Base-by-base conservation (phyloP, 2,888 invertebrate genomes). In the Magallana nippona region DNA sequence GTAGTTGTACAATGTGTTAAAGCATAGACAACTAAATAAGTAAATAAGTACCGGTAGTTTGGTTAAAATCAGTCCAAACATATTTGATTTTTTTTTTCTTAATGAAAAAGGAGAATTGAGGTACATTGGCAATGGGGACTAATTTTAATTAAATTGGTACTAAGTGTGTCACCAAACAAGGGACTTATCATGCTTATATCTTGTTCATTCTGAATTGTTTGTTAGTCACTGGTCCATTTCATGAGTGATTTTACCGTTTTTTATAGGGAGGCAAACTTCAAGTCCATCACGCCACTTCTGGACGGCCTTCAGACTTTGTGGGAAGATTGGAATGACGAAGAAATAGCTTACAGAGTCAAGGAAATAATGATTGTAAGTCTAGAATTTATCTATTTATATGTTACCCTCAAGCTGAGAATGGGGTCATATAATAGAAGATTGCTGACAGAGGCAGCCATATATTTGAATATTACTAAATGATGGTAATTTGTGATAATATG, bases 271-370 rank as follows among this genome's bases (percentile, higher is more conserved):
- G 89, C 90, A 19, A 87, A 87, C 19, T 88, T 92, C 32, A 86
- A 85, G 0, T 86, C 90, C 17, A 90, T 93, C 60, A 91, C 89
- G 8, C 92, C 92, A 13, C 62, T 92, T 79, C 85, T 93, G 78
- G 89, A 89, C 55, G 91, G 92, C 0, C 82, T 93, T 27, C 83
- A 87, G 82, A 89, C 91, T 15, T 84, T 93, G 78, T 89, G 90
- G 88, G 83, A 88, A 10, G 58, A 88, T 11, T 93, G 92, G 92
- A 87, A 86, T 11, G 85, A 86, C 2, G 93, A 92, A 19, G 93
- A 93, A 87, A 91, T 89, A 11, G 88, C 87, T 32, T 91, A 81
- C 83, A 86, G 91, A 83, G 79, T 93, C 22, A 89, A 92, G 79
- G 90, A 92, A 81, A 88, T 93, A 13, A 85, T 93, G 8, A 32